These are phyloP conservation scores for Chaenocephalus aceratus DNA, from an alignment of 2,113 vertebrate genomes.

Conservation along the genomic window DNA sequence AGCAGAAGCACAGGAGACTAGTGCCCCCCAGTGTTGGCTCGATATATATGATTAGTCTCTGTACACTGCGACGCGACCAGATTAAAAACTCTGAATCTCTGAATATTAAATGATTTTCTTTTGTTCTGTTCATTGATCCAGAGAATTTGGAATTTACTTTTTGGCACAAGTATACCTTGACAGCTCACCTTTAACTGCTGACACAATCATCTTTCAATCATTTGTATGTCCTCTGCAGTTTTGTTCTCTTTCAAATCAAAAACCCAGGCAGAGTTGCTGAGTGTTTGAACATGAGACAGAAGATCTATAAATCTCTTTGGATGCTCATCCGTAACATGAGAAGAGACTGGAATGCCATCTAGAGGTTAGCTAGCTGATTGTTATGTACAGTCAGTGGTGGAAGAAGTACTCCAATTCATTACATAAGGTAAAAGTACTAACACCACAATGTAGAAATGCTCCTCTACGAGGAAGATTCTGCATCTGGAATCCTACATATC, in stretches of 20 bases:
- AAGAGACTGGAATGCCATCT: slow-evolving; percentile 18
- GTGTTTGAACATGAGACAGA: slow-evolving; percentile 2
- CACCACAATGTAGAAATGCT: background rate
- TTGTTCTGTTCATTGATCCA: slow-evolving; percentile 5
- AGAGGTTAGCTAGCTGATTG: slow-evolving; percentile 19
- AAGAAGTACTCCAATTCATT: background rate
- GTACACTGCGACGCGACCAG: background rate
- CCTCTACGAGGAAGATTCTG: background rate
- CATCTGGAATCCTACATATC: background rate
- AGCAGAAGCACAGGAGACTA: slow-evolving; percentile 67
- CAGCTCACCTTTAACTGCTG: slow-evolving; percentile 21
- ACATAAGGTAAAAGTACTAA: background rate
- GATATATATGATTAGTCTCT: slow-evolving; percentile 35
- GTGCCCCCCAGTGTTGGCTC: slow-evolving; percentile 74
- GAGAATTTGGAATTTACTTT: slow-evolving; percentile 11
- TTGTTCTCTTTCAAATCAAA: background rate
- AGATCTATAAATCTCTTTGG: background rate
- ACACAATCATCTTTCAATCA: slow-evolving; percentile 5
- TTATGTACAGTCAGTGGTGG: background rate
- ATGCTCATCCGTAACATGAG: background rate
- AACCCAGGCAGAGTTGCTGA: background rate
- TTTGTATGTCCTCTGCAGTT: background rate
- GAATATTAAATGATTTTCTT: background rate
- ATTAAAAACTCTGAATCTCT: background rate
- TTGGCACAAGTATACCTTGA: background rate